Evolutionary conservation across 1,140 invertebrate genomes (phyloP), one percentile per base, ranked within the genome.

Genomic region (Notospermus geniculatus): DNA sequence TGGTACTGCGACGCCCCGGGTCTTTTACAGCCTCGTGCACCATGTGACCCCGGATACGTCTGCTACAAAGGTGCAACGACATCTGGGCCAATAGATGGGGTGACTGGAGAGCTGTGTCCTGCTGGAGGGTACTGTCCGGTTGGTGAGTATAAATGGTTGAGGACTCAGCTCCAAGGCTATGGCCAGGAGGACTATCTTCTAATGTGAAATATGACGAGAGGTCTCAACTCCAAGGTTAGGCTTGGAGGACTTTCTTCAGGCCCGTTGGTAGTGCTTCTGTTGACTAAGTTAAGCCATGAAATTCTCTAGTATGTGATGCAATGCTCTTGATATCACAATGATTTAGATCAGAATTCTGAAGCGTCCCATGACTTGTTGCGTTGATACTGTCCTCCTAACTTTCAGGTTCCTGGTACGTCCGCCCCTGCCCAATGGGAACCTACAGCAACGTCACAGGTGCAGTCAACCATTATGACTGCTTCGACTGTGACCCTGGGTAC

Each of bases 1-100:
- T 69, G 60, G 36, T 79, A 74, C 63, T 79, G 77, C 71, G 75
- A 77, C 59, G 69, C 75, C 19, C 77, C 75, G 1, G 77, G 77
- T 54, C 54, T 79, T 11, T 66, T 73, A 1, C 64, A 71, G 53
- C 66, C 74, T n/a, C 64, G 75, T 25, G 75, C 65, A 52, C 71
- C 69, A 22, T 79, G 76, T 68, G 75, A 79, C 53, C 71, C 77
- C 11, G 75, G 75, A 13, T 79, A 71, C 57, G 54, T 79, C 1
- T 78, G 77, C 59, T 72, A 71, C 50, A 54, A 39, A 29, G 73
- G 73, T 11, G 74, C 77, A n/a, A 64, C 69, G 17, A 75, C 73
- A 29, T 75, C 75, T 23, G 70, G 65, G 2, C 77, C 77, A 11
- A 72, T 64, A 41, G 73, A 79, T 66, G 71, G 72, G 17, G 57